phyloP scores from a whole-genome alignment of 2,797 vertebrate genomes.

The Buceros bicornis region DNA sequence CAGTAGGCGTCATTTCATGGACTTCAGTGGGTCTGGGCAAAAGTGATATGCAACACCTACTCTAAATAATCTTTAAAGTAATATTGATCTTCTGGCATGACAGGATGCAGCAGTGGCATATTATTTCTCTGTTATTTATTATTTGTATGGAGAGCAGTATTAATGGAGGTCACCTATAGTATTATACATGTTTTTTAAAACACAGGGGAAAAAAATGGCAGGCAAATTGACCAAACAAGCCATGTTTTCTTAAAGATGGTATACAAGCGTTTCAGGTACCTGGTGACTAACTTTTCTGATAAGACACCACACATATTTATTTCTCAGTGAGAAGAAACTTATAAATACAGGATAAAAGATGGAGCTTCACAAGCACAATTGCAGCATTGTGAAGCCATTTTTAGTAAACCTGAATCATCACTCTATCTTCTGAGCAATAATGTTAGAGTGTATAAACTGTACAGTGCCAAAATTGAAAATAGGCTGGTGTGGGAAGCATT shows the following conservation, averaged over 20 bases:
- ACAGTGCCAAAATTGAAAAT: slow-evolving; percentile 60
- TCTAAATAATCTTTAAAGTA: slow-evolving; percentile 7
- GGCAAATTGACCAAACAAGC: slow-evolving; percentile 22
- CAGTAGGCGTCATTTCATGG: slow-evolving; percentile 11
- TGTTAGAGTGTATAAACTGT: slow-evolving; percentile 66
- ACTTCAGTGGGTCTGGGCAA: slow-evolving; percentile 48
- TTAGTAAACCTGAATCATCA: slow-evolving; percentile 69
- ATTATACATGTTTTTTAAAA: not conserved
- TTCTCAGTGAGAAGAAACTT: slow-evolving; percentile 71
- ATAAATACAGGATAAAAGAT: slow-evolving; percentile 40
- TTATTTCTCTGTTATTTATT: slow-evolving; percentile 1
- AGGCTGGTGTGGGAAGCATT: slow-evolving; percentile 50
- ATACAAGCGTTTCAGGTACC: not conserved
- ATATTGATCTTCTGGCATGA: slow-evolving; percentile 38
- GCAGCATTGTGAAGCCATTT: slow-evolving; percentile 67
- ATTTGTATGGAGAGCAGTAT: not conserved
- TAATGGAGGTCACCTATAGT: not conserved
- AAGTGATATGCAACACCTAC: not conserved
- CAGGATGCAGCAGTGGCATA: slow-evolving; percentile 13
- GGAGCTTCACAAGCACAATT: slow-evolving; percentile 48
- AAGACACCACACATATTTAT: slow-evolving; percentile 39
- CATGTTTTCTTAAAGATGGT: slow-evolving; percentile 20
- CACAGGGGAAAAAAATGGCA: not conserved
- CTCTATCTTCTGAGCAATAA: slow-evolving; percentile 73
- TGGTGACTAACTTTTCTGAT: slow-evolving; percentile 37